A percentile compares a stretch with the other conserved stretches of the same genome.
Evolutionary conservation across 2,888 invertebrate genomes (phyloP).

Genomic region (Oligia latruncula): DNA sequence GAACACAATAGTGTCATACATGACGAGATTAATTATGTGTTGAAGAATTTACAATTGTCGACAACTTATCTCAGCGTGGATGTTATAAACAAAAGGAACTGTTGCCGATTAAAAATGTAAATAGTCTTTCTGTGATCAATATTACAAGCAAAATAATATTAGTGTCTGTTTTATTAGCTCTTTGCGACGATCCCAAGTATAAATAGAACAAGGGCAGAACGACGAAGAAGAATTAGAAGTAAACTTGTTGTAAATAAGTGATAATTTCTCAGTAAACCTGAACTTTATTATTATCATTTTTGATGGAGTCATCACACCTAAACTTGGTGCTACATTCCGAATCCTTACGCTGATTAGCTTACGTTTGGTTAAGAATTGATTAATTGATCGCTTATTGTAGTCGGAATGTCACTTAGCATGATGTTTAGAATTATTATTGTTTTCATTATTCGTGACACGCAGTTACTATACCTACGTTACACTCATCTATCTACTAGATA

Average conservation of each 20-base stretch:
- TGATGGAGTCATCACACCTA: not conserved
- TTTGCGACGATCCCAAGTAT: not conserved
- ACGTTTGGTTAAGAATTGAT: not conserved
- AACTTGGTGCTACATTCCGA: no score
- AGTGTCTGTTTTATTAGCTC: not conserved
- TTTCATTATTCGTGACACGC: not conserved
- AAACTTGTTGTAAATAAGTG: not conserved
- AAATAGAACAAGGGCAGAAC: not conserved
- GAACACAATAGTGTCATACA: constrained; percentile 1
- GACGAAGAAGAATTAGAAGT: not conserved
- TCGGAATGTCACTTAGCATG: not conserved
- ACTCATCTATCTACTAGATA: not conserved
- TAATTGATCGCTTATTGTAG: not conserved
- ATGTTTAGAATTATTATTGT: not conserved
- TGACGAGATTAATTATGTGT: not conserved
- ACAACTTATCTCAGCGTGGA: not conserved
- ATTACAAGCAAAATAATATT: not conserved
- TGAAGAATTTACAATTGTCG: not conserved
- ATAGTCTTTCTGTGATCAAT: not conserved
- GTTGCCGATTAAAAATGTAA: no score
- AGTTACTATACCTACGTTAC: not conserved
- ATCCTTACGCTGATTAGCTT: not conserved
- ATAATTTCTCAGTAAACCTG: not conserved
- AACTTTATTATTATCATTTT: not conserved
- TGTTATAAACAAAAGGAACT: not conserved